Percentiles rank a stretch among this genome's conserved stretches.
These are phyloP conservation scores for Zeus faber DNA, from an alignment of 2,113 vertebrate species.

Conservation along the genomic window DNA sequence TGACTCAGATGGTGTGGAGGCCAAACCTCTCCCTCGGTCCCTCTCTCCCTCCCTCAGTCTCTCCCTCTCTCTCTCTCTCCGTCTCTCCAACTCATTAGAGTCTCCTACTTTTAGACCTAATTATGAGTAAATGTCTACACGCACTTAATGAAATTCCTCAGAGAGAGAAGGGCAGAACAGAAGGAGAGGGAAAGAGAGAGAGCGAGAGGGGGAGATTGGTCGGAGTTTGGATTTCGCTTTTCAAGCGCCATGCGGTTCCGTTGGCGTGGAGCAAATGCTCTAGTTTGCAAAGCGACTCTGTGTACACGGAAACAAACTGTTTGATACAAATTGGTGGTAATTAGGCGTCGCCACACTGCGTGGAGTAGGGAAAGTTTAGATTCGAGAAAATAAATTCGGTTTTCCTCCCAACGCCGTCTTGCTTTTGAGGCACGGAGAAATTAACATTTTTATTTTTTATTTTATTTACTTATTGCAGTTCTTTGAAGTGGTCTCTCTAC, in stretches of 20 bases:
- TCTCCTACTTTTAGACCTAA: constrained; percentile 52
- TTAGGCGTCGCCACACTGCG: constrained; percentile 57
- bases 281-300: constrained; percentile 50
- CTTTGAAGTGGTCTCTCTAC: constrained; percentile 64
- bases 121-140: constrained; percentile 59
- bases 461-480: no score
- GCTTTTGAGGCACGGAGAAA: constrained; percentile 56
- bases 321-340: constrained; percentile 66
- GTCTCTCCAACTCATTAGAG: constrained; percentile 35
- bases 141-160: constrained; percentile 55
- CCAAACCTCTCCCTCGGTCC: constrained; percentile 23
- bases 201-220: constrained; percentile 18
- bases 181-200: constrained; percentile 32
- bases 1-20: constrained; percentile 14
- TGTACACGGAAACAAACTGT: constrained; percentile 37
- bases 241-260: constrained; percentile 41
- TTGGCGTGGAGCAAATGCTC: constrained; percentile 51
- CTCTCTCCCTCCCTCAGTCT: background rate
- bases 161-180: constrained; percentile 25
- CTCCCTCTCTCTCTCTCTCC: constrained; percentile 18
- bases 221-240: constrained; percentile 43
- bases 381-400: constrained; percentile 52
- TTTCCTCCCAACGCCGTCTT: constrained; percentile 45
- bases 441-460: constrained; percentile 54
- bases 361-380: constrained; percentile 40